Conservation (phyloP, 1,140 invertebrate genomes). For the Uloborus diversus region DNA sequence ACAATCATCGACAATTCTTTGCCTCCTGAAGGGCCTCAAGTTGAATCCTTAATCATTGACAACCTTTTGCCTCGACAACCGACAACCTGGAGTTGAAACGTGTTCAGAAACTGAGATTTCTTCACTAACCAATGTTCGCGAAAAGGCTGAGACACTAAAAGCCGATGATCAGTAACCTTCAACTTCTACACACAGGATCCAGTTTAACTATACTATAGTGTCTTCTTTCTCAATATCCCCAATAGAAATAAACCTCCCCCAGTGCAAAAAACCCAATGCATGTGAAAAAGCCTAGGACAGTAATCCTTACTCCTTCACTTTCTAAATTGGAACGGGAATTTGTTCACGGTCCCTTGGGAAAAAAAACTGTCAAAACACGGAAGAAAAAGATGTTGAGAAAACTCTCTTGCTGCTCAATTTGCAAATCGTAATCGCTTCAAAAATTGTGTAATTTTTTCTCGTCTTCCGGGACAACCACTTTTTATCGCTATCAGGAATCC, state of each 20-base stretch:
- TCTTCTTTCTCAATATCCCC: background rate
- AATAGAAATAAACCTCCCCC: background rate
- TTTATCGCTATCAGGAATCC: too few species aligned
- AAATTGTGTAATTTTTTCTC: too few species aligned
- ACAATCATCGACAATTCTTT: too few species aligned
- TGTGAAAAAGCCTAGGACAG: background rate
- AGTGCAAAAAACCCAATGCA: background rate
- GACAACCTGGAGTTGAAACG: too few species aligned
- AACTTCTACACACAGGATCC: background rate
- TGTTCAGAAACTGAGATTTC: background rate
- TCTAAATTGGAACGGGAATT: background rate
- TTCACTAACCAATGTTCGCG: background rate
- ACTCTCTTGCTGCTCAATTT: too few species aligned
- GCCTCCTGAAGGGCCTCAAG: too few species aligned
- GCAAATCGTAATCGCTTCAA: too few species aligned
- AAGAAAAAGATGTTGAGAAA: too few species aligned
- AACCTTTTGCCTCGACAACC: too few species aligned
- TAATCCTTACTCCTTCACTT: background rate
- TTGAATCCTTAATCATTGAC: too few species aligned
- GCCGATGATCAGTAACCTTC: background rate
- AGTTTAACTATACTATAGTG: background rate
- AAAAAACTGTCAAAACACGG: too few species aligned
- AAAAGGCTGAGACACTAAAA: background rate
- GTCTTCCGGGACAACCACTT: too few species aligned
- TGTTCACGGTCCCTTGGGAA: background rate